Conservation (phyloP, 2,888 invertebrate species). For the Calephelis perditalis region DNA sequence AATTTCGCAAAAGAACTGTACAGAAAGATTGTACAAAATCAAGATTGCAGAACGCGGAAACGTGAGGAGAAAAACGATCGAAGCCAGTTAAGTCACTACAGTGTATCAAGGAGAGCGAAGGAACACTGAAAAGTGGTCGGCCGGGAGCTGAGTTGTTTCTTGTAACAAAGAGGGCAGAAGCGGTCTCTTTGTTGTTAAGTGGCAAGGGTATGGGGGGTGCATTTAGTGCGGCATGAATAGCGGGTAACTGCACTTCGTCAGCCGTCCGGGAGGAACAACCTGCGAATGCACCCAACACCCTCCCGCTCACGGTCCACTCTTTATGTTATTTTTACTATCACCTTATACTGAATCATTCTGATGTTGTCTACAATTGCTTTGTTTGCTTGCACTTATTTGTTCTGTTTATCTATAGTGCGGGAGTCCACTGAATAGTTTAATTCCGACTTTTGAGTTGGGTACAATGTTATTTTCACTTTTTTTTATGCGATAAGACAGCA, state of each 20-base stretch:
- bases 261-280: conserved; percentile 70
- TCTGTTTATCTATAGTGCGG: too few species aligned
- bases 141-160: conserved; percentile 65
- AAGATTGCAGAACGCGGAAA: not conserved
- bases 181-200: conserved; percentile 75
- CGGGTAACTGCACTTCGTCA: conserved; percentile 75
- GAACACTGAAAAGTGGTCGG: conserved; percentile 60
- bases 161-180: conserved; percentile 72
- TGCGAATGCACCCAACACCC: conserved; percentile 50
- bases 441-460: too few species aligned
- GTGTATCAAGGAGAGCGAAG: conserved; percentile 51
- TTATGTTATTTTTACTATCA: conserved; percentile 26
- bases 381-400: not conserved
- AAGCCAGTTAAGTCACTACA: conserved; percentile 40
- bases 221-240: conserved; percentile 69
- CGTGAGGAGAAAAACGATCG: conserved; percentile 20
- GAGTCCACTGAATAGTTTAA: too few species aligned
- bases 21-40: not conserved
- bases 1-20: too few species aligned
- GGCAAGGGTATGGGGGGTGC: conserved; percentile 54
- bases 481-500: too few species aligned
- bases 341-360: conserved; percentile 25
- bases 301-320: conserved; percentile 33
- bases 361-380: conserved; percentile 21
- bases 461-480: too few species aligned